Evolutionary conservation across 2,113 vertebrate species (phyloP).

Genomic region (Excalfactoria chinensis): DNA sequence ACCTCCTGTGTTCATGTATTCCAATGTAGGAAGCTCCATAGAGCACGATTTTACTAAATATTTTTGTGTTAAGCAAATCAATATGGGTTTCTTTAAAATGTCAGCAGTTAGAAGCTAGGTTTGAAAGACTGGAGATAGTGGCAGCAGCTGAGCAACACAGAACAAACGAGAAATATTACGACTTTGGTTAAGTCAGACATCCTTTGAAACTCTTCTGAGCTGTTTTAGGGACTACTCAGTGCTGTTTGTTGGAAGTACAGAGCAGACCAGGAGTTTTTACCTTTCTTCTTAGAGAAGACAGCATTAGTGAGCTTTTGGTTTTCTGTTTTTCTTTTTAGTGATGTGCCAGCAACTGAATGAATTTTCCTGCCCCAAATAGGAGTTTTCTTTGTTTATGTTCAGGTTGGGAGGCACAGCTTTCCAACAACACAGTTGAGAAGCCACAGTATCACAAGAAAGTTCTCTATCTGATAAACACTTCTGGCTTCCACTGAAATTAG

Average conservation of each 20-base stretch:
- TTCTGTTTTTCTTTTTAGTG: conserved; percentile 31
- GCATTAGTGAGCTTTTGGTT: neutral
- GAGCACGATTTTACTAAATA: conserved; percentile 60
- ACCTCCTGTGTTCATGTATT: conserved; percentile 75
- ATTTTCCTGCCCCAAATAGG: neutral
- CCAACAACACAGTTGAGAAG: neutral
- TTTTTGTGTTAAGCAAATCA: conserved; percentile 55
- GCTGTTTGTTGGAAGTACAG: neutral
- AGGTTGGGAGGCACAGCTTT: neutral
- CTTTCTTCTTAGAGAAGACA: conserved; percentile 55
- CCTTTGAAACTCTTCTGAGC: neutral
- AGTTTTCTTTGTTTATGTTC: conserved; percentile 23
- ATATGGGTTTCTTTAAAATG: conserved; percentile 54
- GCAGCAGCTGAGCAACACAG: conserved; percentile 9
- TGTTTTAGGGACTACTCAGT: neutral
- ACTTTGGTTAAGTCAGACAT: neutral
- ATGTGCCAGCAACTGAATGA: neutral
- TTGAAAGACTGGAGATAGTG: conserved; percentile 28
- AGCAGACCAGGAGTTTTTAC: neutral
- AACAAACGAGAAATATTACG: neutral
- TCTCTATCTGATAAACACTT: neutral
- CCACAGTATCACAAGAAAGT: neutral
- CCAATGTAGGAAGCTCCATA: conserved; percentile 73
- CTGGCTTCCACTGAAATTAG: neutral
- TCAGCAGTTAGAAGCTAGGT: neutral